Conservation (phyloP, 2,113 vertebrate genomes). For the Microcebus ravelobensis region DNA sequence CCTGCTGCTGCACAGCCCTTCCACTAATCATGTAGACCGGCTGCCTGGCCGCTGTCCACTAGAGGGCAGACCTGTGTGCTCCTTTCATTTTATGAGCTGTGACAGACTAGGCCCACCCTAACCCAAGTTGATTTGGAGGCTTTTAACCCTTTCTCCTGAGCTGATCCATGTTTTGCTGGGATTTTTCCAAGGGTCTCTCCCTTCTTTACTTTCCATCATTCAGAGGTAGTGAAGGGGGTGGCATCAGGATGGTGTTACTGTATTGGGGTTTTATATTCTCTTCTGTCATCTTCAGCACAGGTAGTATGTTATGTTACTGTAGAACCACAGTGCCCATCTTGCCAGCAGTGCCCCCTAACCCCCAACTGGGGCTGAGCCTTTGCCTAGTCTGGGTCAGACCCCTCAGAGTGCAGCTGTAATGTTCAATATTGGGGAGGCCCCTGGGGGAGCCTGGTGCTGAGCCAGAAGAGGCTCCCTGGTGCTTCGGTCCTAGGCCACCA, state of each 20-base stretch:
- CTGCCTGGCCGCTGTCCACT: not conserved
- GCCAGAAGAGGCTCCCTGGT: slow-evolving; percentile 53
- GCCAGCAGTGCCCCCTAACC: not conserved
- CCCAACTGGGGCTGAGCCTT: not conserved
- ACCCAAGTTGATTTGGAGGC: not conserved
- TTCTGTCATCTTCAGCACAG: not conserved
- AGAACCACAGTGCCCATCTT: slow-evolving; percentile 54
- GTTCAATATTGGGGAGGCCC: slow-evolving; percentile 38
- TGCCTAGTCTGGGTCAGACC: not conserved
- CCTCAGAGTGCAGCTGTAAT: slow-evolving; percentile 24
- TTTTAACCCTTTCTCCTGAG: slow-evolving; percentile 21
- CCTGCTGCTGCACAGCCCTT: not conserved
- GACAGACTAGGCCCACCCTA: not conserved
- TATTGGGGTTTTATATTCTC: not conserved
- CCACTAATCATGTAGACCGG: not conserved
- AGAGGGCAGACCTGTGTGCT: slow-evolving; percentile 8
- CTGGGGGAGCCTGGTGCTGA: slow-evolving; percentile 28
- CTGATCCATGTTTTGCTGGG: not conserved
- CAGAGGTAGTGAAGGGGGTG: not conserved
- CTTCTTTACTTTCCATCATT: not conserved
- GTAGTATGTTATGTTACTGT: not conserved
- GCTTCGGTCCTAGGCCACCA: slow-evolving; percentile 8
- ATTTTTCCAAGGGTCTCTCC: not conserved
- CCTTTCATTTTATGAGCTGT: not conserved
- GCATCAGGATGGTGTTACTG: not conserved